Percentiles rank a stretch among this genome's conserved stretches.
Conservation (phyloP, 2,888 invertebrate genomes). For the Cryptus viduatorius region DNA sequence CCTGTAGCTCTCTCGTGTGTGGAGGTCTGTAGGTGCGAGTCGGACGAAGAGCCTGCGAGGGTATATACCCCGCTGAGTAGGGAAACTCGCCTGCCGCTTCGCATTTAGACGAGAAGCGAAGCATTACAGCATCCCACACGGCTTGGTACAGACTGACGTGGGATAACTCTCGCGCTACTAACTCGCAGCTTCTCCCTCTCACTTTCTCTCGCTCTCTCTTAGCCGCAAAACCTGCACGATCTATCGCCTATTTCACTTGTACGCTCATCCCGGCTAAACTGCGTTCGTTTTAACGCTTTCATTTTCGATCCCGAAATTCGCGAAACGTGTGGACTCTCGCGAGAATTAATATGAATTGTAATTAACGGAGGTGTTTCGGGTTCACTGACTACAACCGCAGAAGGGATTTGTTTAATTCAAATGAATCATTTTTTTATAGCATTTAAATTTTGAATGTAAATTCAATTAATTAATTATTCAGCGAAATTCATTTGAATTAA, state of each 20-base stretch:
- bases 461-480: no score
- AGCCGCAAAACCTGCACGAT: slow-evolving; percentile 51
- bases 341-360: no score
- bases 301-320: not conserved
- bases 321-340: not conserved
- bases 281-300: not conserved
- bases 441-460: no score
- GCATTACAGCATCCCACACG: slow-evolving; percentile 40
- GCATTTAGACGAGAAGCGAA: slow-evolving; percentile 37
- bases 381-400: no score
- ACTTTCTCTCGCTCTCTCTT: not conserved
- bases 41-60: not conserved
- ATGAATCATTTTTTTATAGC: no score
- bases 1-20: slow-evolving; percentile 64
- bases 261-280: not conserved
- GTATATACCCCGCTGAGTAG: slow-evolving; percentile 8
- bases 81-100: slow-evolving; percentile 20
- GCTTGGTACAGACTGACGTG: slow-evolving; percentile 45
- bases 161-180: slow-evolving; percentile 23
- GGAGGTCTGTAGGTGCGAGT: slow-evolving; percentile 32
- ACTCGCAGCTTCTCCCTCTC: no score
- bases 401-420: no score
- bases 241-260: slow-evolving; percentile 55
- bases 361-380: no score
- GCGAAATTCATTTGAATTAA: no score